Conservation (phyloP, 2,797 vertebrate species). For the Antennarius maculatus region DNA sequence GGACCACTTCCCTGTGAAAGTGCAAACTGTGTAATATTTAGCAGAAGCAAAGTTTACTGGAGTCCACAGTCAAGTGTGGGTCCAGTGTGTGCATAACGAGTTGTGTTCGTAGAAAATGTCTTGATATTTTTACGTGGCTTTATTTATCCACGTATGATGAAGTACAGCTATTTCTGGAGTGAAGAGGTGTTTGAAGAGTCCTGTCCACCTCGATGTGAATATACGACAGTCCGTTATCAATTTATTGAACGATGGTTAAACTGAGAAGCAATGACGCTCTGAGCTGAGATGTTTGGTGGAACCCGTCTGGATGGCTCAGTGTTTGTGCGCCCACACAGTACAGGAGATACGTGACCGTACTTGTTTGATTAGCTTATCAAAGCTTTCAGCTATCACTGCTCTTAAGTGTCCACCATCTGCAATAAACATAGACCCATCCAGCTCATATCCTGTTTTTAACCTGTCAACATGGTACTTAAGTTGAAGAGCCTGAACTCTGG, state of each 20-base stretch:
- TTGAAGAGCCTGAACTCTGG: conserved; percentile 69
- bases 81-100: too few species aligned
- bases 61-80: not conserved
- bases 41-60: conserved; percentile 4
- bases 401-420: conserved; percentile 73
- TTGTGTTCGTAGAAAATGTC: conserved; percentile 2
- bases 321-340: not conserved
- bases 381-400: conserved; percentile 58
- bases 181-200: not conserved
- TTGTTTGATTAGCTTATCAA: conserved; percentile 61
- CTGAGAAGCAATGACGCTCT: too few species aligned
- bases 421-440: conserved; percentile 71
- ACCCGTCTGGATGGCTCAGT: conserved; percentile 6
- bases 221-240: not conserved
- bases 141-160: not conserved
- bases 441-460: conserved; percentile 85
- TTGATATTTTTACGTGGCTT: not conserved
- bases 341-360: conserved; percentile 57
- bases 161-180: not conserved
- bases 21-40: conserved; percentile 43
- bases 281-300: too few species aligned
- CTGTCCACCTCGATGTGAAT: not conserved
- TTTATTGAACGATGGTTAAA: not conserved
- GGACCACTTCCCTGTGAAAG: conserved; percentile 44
- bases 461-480: conserved; percentile 78